Percentiles rank a stretch among this genome's conserved stretches.
Evolutionary conservation across 2,888 invertebrate genomes (phyloP).

Genomic region (Drosophila fulvimacula): DNA sequence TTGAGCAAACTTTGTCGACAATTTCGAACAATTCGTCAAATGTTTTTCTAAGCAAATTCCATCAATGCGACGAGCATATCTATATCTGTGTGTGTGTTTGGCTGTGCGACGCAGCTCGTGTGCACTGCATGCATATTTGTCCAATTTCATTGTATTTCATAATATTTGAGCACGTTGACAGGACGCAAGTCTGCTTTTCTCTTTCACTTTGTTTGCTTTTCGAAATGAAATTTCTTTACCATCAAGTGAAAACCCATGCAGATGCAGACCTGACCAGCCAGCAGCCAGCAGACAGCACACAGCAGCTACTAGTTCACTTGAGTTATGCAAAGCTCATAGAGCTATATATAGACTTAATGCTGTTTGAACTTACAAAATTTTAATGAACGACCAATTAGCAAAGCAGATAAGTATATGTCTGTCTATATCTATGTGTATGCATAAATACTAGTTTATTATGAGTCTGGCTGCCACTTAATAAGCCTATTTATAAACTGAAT

Average conservation of each 20-base stretch:
- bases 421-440: not conserved
- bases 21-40: slow-evolving; percentile 25
- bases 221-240: slow-evolving; percentile 7
- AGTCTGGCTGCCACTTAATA: not conserved
- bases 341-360: not conserved
- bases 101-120: not conserved
- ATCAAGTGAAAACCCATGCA: not conserved
- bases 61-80: not conserved
- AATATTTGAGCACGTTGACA: slow-evolving; percentile 9
- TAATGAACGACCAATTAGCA: slow-evolving; percentile 6
- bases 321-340: not conserved
- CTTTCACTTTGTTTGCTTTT: slow-evolving; percentile 6
- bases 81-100: not conserved
- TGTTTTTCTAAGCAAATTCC: slow-evolving; percentile 38
- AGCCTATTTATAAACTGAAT: slow-evolving; percentile 2
- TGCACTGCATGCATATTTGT: slow-evolving; percentile 18
- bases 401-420: not conserved
- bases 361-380: not conserved
- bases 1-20: slow-evolving; percentile 14
- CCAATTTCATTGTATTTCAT: slow-evolving; percentile 34
- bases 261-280: not conserved
- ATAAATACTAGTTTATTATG: not conserved
- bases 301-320: not conserved
- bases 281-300: not conserved
- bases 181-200: not conserved